Evolutionary conservation across 2,888 invertebrate genomes (phyloP), one percentile per base, ranked within the genome.

Genomic region (Pomacea canaliculata): DNA sequence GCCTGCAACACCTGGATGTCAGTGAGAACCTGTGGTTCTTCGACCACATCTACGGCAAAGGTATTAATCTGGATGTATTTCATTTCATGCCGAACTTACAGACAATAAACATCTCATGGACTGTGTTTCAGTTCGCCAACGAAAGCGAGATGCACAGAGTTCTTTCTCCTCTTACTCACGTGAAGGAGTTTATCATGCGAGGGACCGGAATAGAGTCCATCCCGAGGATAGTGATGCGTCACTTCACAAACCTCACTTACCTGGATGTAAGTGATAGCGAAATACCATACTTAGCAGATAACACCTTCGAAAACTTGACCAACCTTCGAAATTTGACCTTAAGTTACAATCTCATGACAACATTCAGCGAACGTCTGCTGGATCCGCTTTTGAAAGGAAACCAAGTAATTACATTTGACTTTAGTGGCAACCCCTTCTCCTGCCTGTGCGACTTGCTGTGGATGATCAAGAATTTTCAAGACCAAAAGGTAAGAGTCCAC

Each of bases 1-100:
- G 56, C 37, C 51, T 73, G 19, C 48, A 56, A 23, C 56, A 56
- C 37, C 56, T 73, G 23, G 67, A 73, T 46, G 66, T 73, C 66
- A 73, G 73, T 23, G 73, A 73, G 65, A 73, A 73, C 19, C 18
- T 73, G 67, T 73, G 73, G 73, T 73, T 73, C 73, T 73, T 73
- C 59, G 73, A 73, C 37, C 23, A 51, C 56, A 4, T 49, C 18
- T 66, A 73, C 56, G 73, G 73, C 7, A 9, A 8, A 16, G 66
- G 66, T 37, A 73, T 73, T 46, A 59, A n/a, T n/a, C 12, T 56
- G 13, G 56, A 23, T 46, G 23, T 73, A 66, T 73, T 73, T 12
- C 46, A 13, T 19, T 8, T 37, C 23, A 73, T 73, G 73, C 73
- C 73, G n/a, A 65, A 27, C 0, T 65, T 73, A 9, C 19, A 37